Evolutionary conservation across 2,113 vertebrate genomes (phyloP).

Genomic region (Saimiri boliviensis): DNA sequence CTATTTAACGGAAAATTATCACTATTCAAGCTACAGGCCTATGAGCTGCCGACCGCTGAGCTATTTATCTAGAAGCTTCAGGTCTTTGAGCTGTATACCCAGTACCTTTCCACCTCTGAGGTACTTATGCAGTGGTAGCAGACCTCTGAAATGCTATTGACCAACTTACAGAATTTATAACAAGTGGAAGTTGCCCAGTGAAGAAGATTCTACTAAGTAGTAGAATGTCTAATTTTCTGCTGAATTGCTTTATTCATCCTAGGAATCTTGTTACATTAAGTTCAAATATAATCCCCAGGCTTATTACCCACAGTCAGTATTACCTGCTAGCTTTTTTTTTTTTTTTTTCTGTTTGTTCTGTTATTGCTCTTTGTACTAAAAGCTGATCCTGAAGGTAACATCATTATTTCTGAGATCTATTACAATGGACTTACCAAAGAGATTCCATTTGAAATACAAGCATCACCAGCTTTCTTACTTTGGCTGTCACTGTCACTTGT

Average conservation of each 20-base stretch:
- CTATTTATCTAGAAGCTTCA: conserved; percentile 19
- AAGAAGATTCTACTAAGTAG: background rate
- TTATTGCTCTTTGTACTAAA: background rate
- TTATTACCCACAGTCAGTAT: background rate
- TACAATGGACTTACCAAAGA: background rate
- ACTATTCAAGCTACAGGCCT: background rate
- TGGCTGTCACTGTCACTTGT: background rate
- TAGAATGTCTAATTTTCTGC: background rate
- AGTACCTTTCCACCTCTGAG: conserved; percentile 70
- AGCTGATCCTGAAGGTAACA: background rate
- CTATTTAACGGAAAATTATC: background rate
- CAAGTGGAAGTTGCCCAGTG: background rate
- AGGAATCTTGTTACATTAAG: background rate
- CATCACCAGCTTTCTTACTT: background rate
- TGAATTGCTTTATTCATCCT: background rate
- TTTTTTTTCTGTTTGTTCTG: background rate
- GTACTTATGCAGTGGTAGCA: conserved; percentile 56
- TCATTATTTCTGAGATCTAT: background rate
- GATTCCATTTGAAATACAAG: background rate
- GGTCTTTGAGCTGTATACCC: conserved; percentile 19
- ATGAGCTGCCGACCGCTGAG: background rate
- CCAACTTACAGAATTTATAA: background rate
- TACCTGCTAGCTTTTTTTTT: background rate
- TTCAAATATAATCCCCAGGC: background rate
- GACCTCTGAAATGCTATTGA: conserved; percentile 57